A percentile compares a stretch with the other conserved stretches of the same genome.
phyloP scores from a whole-genome alignment of 2,888 invertebrate genomes.

The Ectobius pallidus region DNA sequence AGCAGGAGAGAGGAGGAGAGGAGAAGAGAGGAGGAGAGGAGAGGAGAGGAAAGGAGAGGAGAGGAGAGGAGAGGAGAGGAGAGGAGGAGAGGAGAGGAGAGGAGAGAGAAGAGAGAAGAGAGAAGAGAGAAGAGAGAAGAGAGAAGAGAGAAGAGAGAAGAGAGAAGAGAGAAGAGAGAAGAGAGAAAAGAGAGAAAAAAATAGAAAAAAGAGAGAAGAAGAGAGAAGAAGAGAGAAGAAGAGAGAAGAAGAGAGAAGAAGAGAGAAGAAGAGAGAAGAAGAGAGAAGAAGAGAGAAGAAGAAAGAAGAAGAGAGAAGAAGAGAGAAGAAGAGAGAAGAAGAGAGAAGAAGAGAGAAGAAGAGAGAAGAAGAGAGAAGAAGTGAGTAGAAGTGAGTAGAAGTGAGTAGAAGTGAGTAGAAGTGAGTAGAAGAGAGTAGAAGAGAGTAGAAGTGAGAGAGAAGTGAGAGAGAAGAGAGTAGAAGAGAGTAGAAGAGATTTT shows the following conservation, averaged over 20 bases:
- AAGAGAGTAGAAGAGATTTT: too few relatives aligned
- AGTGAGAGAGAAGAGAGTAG: too few relatives aligned
- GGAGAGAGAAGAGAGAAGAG: neutral
- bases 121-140: neutral
- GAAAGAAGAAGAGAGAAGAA: neutral
- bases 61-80: neutral
- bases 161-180: neutral
- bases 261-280: neutral
- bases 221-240: neutral
- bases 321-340: too few relatives aligned
- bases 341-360: too few relatives aligned
- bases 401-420: too few relatives aligned
- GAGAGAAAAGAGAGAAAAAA: too few relatives aligned
- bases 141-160: neutral
- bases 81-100: neutral
- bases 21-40: neutral
- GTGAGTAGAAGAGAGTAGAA: too few relatives aligned
- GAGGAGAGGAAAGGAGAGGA: neutral
- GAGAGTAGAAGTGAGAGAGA: too few relatives aligned
- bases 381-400: too few relatives aligned
- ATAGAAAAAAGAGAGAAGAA: too few relatives aligned
- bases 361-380: too few relatives aligned
- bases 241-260: neutral
- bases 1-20: neutral
- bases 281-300: neutral